Conservation (phyloP, 2,113 vertebrate genomes). For the Notechis scutatus region DNA sequence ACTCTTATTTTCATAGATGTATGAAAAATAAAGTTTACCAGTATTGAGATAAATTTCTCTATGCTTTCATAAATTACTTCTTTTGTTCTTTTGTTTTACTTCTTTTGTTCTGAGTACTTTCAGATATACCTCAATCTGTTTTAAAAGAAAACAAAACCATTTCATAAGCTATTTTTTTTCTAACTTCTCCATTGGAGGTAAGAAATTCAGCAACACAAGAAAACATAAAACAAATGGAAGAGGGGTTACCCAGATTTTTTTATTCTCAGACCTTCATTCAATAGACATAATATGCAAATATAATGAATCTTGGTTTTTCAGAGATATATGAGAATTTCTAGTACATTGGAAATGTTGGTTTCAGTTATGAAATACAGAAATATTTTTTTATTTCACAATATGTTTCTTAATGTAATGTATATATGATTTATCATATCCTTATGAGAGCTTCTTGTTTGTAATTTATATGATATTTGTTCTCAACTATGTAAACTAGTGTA, state of each 20-base stretch:
- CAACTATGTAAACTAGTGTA: neutral
- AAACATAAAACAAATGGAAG: neutral
- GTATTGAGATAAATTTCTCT: neutral
- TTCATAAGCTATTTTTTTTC: neutral
- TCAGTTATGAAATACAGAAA: neutral
- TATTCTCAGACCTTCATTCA: neutral
- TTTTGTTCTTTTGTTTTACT: neutral
- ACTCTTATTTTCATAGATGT: neutral
- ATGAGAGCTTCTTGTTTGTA: neutral
- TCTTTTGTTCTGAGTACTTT: neutral
- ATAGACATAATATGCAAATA: neutral
- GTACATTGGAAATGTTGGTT: neutral
- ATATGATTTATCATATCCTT: neutral
- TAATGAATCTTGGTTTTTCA: neutral
- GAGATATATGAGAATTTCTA: neutral
- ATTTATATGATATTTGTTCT: neutral
- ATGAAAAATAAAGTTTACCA: neutral
- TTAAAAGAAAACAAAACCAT: neutral
- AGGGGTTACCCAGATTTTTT: neutral
- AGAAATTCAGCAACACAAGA: neutral
- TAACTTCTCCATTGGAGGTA: neutral
- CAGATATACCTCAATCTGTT: neutral
- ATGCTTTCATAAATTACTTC: neutral
- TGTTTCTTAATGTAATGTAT: neutral
- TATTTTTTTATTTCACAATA: neutral